Base-by-base conservation (phyloP, 2,888 invertebrate species). In the Stratiomys singularior region DNA sequence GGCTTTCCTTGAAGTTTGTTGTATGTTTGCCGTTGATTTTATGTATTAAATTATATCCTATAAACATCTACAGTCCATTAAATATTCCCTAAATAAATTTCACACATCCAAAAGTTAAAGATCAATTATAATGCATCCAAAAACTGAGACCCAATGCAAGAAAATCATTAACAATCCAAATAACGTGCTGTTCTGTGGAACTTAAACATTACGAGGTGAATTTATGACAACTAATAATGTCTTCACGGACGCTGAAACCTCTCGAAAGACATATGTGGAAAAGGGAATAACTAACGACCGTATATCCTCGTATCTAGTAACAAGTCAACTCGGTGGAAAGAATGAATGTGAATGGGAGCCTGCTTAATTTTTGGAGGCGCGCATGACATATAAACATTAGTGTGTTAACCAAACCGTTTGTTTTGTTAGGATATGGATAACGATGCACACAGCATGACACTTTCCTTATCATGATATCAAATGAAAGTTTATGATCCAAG, bases 391-490 rank as follows among this genome's bases (percentile, higher is more conserved):
- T 28, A 13, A 64, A 30, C 28, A 15, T 13, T 15, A 30, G 28
- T 18, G 28, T 18, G 28, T 64, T 18, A 28, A n/a, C 64, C 30
- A 15, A 64, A 30, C 64, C 30, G 25, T 60, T 60, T 25, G 25
- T 11, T 60, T 60, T 60, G 60, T 37, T 37, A 37, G 58, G 23
- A 52, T 37, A 9, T 52, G 52, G 52, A 13, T 4, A 52, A 13
- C 52, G 52, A 21, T 18, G n/a, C 13, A 27, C 71, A 25, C 71
- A 71, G 71, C 71, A 25, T 71, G 71, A 71, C 71, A 71, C 47
- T 71, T 71, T 47, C 30, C 71, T 71, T 71, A 71, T 71, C 71
- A 52, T 25, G 47, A 47, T 47, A 71, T 71, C 71, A 71, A 47
- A 71, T 71, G 71, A 47, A 47, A 71, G 25, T 71, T 71, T 71